These are phyloP conservation scores for Epinephelus lanceolatus DNA, from an alignment of 2,113 vertebrate genomes.

Conservation along the genomic window DNA sequence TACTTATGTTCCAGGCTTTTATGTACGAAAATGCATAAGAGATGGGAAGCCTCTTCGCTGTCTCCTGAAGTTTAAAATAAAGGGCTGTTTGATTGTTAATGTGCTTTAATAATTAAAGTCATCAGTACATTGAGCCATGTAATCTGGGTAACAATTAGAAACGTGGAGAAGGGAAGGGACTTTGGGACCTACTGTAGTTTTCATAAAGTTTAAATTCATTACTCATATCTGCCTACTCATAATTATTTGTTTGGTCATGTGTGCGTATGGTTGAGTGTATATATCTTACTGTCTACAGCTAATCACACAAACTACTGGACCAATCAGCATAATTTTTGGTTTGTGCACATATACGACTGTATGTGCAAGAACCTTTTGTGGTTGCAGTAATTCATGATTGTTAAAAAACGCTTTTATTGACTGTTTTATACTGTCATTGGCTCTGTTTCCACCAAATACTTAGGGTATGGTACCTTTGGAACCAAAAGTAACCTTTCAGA, in stretches of 20 bases:
- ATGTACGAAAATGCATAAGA: conserved; percentile 39
- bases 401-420: too few species aligned
- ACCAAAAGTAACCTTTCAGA: too few species aligned
- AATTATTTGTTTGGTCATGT: background rate
- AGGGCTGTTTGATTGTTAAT: conserved; percentile 32
- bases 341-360: too few species aligned
- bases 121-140: background rate
- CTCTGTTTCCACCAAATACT: too few species aligned
- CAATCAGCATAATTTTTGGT: too few species aligned
- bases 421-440: too few species aligned
- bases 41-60: conserved; percentile 14
- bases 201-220: conserved; percentile 1
- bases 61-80: conserved; percentile 21
- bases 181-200: background rate
- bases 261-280: too few species aligned
- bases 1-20: conserved; percentile 48
- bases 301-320: too few species aligned
- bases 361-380: too few species aligned
- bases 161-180: background rate
- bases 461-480: too few species aligned
- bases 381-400: too few species aligned
- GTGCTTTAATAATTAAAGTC: conserved; percentile 30
- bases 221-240: background rate
- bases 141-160: conserved; percentile 20
- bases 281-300: too few species aligned